Percentiles rank a stretch among this genome's conserved stretches.
phyloP scores from a whole-genome alignment of 2,888 invertebrate genomes.

The Dorcus parallelipipedus region DNA sequence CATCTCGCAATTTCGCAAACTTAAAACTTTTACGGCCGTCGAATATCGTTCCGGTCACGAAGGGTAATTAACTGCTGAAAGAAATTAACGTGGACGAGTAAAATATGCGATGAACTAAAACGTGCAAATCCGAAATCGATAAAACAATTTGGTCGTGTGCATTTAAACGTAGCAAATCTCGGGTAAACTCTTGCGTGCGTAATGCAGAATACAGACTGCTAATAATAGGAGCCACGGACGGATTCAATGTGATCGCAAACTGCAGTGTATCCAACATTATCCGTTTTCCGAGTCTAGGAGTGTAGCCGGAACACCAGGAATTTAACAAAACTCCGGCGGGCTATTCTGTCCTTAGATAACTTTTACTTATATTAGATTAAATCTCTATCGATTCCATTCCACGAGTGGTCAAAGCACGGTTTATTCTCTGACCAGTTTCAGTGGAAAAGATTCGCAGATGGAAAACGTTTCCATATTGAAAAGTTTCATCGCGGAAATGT shows the following conservation, averaged over 20 bases:
- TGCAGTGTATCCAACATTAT: constrained; percentile 23
- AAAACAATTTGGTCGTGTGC: not conserved
- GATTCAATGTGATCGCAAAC: constrained; percentile 25
- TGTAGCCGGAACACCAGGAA: constrained; percentile 17
- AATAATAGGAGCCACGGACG: constrained; percentile 10
- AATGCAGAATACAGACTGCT: not conserved
- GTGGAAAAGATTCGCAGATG: not conserved
- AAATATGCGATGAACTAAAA: not conserved
- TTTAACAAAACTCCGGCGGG: constrained; percentile 9
- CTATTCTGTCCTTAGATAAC: constrained; percentile 24
- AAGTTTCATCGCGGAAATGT: too few relatives aligned
- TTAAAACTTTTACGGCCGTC: constrained; percentile 1
- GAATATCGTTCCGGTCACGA: not conserved
- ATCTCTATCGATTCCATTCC: constrained; percentile 26
- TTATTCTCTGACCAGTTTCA: constrained; percentile 7
- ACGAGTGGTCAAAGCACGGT: constrained; percentile 5
- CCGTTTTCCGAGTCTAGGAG: constrained; percentile 23
- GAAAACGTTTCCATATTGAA: too few relatives aligned
- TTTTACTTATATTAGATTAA: constrained; percentile 32
- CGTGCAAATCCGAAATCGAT: not conserved
- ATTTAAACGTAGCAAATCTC: not conserved
- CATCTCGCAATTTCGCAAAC: constrained; percentile 6
- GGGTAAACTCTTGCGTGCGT: not conserved
- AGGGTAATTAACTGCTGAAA: not conserved
- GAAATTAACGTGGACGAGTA: not conserved